Conservation (phyloP, 2,888 invertebrate species). For the Lampropteryx suffumata region DNA sequence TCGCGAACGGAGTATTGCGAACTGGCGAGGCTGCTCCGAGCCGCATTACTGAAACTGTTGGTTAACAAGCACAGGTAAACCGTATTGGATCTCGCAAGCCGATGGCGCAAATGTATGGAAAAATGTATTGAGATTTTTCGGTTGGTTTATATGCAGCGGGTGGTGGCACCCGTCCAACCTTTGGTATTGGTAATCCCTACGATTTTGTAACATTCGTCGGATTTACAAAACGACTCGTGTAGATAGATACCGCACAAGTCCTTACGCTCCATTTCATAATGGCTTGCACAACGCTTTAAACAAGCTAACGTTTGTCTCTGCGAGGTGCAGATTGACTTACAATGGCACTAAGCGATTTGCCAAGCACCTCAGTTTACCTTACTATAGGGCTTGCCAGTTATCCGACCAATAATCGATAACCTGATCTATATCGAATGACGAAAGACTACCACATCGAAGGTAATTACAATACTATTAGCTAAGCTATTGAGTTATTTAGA, state of each 20-base stretch:
- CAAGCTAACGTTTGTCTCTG: constrained; percentile 59
- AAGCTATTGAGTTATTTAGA: constrained; percentile 20
- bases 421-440: constrained; percentile 19
- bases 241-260: constrained; percentile 60
- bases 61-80: constrained; percentile 50
- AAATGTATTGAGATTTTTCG: constrained; percentile 57
- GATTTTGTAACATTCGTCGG: constrained; percentile 64
- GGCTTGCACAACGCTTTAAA: constrained; percentile 62
- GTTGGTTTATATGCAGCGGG: constrained; percentile 53
- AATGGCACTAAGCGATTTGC: constrained; percentile 12
- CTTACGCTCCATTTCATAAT: constrained; percentile 76
- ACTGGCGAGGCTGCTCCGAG: constrained; percentile 55
- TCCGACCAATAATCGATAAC: constrained; percentile 13
- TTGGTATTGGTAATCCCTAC: constrained; percentile 54
- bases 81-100: constrained; percentile 62
- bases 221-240: constrained; percentile 62
- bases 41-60: constrained; percentile 68
- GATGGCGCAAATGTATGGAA: constrained; percentile 63
- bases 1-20: constrained; percentile 68
- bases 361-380: not conserved
- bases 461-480: constrained; percentile 21
- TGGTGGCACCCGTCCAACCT: constrained; percentile 34
- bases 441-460: constrained; percentile 16
- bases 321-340: constrained; percentile 38
- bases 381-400: constrained; percentile 11